Conservation (phyloP, 1,140 invertebrate genomes). For the Tetragnatha versicolor region DNA sequence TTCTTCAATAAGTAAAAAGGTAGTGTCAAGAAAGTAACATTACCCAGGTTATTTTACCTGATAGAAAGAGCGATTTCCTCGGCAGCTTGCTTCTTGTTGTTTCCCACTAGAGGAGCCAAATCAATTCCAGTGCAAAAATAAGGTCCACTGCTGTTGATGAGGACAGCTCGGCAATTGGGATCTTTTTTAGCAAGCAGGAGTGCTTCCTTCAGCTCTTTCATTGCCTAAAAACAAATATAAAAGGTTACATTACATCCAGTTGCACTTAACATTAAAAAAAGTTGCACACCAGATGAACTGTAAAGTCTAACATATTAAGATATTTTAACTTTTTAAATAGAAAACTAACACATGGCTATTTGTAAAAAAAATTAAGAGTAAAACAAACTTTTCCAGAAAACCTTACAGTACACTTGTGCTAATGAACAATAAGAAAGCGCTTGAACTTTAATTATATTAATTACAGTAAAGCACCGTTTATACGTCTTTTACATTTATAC, state of each 20-base stretch:
- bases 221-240: conserved; percentile 59
- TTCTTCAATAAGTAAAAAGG: background rate
- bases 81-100: conserved; percentile 70
- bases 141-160: conserved; percentile 70
- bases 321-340: no score
- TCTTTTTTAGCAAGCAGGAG: conserved; percentile 71
- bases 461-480: no score
- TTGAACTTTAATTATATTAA: no score
- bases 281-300: no score
- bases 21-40: background rate
- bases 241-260: background rate
- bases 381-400: no score
- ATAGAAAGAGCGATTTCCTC: conserved; percentile 70
- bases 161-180: conserved; percentile 70
- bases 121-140: conserved; percentile 78
- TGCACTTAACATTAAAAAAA: no score
- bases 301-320: no score
- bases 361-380: no score
- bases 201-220: conserved; percentile 70
- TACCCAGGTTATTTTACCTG: conserved; percentile 69
- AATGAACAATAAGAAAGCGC: no score
- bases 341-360: no score
- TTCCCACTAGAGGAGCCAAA: conserved; percentile 70
- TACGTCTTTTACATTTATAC: no score
- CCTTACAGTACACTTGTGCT: no score